Evolutionary conservation across 2,113 vertebrate genomes (phyloP).

Genomic region (Xyrauchen texanus): DNA sequence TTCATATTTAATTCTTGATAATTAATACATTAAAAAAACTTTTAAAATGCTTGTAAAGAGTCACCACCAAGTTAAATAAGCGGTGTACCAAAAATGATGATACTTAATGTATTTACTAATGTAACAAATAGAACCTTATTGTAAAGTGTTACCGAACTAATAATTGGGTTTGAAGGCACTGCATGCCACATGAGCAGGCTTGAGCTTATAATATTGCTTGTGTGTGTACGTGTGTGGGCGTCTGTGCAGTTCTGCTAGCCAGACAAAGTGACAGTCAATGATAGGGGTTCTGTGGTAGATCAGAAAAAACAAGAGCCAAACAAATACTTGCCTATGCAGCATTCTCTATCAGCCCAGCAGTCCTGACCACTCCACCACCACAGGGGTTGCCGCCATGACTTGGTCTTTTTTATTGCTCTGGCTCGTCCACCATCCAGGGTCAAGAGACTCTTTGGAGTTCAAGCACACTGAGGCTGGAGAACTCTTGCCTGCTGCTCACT

Average conservation of each 20-base stretch:
- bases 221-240: no score
- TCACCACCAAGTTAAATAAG: no score
- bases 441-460: constrained; percentile 59
- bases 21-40: no score
- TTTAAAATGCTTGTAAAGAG: no score
- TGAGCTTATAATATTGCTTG: no score
- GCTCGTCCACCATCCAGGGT: constrained; percentile 31
- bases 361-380: constrained; percentile 16
- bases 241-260: no score
- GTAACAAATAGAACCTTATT: no score
- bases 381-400: neutral
- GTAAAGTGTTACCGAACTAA: neutral
- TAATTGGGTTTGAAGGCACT: neutral
- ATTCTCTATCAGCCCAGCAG: neutral
- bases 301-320: constrained; percentile 6
- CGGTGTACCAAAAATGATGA: no score
- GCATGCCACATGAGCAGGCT: no score
- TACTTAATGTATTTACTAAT: no score
- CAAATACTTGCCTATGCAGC: neutral
- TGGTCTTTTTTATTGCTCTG: constrained; percentile 22
- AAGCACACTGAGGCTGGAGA: constrained; percentile 52
- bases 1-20: no score
- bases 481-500: constrained; percentile 54
- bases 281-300: neutral
- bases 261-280: neutral